Base-by-base conservation (phyloP, 1,140 invertebrate genomes). In the Telenomus remus region DNA sequence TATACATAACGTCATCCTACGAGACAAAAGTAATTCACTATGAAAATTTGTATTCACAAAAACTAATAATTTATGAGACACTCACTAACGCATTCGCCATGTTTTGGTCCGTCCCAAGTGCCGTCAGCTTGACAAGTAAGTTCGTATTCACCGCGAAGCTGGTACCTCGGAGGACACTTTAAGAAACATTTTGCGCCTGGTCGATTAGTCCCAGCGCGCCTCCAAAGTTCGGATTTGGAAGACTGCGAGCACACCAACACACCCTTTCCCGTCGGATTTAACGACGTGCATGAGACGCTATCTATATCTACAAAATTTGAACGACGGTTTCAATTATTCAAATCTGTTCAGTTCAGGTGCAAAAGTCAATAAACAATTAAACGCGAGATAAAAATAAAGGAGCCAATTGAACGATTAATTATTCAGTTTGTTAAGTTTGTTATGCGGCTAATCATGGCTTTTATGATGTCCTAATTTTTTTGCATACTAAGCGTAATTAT, bases 41-140 rank as follows among this genome's bases (percentile, higher is more conserved):
- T n/a, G n/a, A n/a, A n/a, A n/a, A n/a, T n/a, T n/a, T n/a, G n/a
- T n/a, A n/a, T n/a, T n/a, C n/a, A n/a, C n/a, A n/a, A n/a, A n/a
- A n/a, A 39, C 2, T 3, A 39, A n/a, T 11, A 35, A 11, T 11
- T 39, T 9, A 9, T 5, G 35, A 49, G 33, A 34, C 47, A 87
- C 87, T 87, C 71, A 89, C 88, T 82, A 57, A 88, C 81, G 48
- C 88, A 89, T 59, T 86, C 85, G 6, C 87, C 88, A 59, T 86
- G 81, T 49, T 87, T 85, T 10, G 85, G 81, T 5, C 88, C 88
- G 15, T 85, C 80, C 88, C 88, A 89, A 2, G 80, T 84, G 50
- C 88, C 87, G 42, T 86, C 84, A 10, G 74, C 63, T 14, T 81
- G 81, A 71, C 88, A 89, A 9, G 82, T 84, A 12, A 87, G 79